These are phyloP conservation scores for Lamprotornis superbus DNA, from an alignment of 2,113 vertebrate species.

Conservation along the genomic window DNA sequence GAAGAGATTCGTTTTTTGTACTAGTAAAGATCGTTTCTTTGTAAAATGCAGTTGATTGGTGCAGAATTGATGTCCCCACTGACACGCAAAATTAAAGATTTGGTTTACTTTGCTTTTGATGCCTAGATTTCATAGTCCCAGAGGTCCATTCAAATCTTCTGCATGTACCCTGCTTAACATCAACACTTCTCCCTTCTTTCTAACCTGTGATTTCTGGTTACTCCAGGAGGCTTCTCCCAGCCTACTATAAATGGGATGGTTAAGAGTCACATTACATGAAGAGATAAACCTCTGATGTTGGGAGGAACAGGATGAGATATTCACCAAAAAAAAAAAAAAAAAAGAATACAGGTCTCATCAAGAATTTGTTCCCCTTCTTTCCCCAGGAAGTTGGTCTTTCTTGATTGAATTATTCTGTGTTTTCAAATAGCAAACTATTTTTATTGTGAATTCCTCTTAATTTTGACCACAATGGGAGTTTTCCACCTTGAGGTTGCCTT, in stretches of 20 bases:
- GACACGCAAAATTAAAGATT: rapidly evolving
- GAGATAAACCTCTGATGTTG: background rate
- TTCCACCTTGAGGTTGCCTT: background rate
- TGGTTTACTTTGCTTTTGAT: background rate
- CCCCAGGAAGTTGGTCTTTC: background rate
- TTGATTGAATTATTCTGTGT: background rate
- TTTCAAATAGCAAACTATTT: background rate
- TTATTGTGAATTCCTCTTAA: background rate
- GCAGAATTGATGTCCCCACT: background rate
- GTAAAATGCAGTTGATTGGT: background rate
- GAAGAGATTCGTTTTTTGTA: background rate
- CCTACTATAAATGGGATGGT: background rate
- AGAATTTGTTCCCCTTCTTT: background rate
- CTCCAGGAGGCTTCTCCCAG: background rate
- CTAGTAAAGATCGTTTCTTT: background rate
- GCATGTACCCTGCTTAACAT: background rate
- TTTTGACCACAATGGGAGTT: background rate
- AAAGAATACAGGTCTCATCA: background rate
- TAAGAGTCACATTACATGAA: background rate
- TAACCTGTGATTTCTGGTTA: background rate
- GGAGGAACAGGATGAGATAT: background rate
- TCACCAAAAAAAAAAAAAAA: background rate
- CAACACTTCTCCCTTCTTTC: background rate
- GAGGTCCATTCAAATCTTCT: background rate
- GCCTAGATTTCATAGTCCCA: background rate